Base-by-base conservation (phyloP, 1,140 invertebrate genomes). In the Hyles vespertilio region DNA sequence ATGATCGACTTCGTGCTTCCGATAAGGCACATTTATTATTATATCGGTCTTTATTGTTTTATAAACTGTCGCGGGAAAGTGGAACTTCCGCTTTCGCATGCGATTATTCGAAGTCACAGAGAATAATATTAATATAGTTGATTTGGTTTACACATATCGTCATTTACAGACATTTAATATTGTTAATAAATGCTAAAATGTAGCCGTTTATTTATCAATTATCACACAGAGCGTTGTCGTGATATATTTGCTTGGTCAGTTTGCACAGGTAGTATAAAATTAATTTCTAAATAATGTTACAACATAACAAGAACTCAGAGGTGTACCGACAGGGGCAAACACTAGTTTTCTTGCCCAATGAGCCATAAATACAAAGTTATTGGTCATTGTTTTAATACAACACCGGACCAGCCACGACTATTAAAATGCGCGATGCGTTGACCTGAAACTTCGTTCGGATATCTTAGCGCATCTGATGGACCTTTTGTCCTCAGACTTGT, bases 351-450 rank as follows among this genome's bases (percentile, higher is more conserved):
- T 69, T 67, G 67, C 55, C 59, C 78, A 72, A 79, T 82, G 79
- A 79, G 76, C 75, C 77, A 76, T 81, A 83, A 84, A 81, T 76
- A 75, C 72, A 75, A 76, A 84, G 70, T 87, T 87, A 87, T 84
- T 79, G 80, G 73, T 72, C 81, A 83, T 87, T 87, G 81, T 87
- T 80, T 84, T 81, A 82, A 79, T 74, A 79, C 74, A 77, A 77
- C 70, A 66, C 61, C 69, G 61, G 71, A 71, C 68, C 50, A 65
- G 67, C 64, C 69, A 67, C 74, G 76, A 80, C 79, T 78, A 87
- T 84, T 84, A 82, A 83, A 81, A 82, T 77, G 70, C 63, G 65
- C 63, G 69, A 79, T 74, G 80, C 74, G 64, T 79, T 80, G 74
- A 71, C 76, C 79, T 73, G 73, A 77, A 84, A 61, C 51, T 46